Percentiles rank a stretch among this genome's conserved stretches.
These are phyloP conservation scores for Equus przewalskii DNA, from an alignment of 2,113 vertebrate genomes.

Conservation along the genomic window DNA sequence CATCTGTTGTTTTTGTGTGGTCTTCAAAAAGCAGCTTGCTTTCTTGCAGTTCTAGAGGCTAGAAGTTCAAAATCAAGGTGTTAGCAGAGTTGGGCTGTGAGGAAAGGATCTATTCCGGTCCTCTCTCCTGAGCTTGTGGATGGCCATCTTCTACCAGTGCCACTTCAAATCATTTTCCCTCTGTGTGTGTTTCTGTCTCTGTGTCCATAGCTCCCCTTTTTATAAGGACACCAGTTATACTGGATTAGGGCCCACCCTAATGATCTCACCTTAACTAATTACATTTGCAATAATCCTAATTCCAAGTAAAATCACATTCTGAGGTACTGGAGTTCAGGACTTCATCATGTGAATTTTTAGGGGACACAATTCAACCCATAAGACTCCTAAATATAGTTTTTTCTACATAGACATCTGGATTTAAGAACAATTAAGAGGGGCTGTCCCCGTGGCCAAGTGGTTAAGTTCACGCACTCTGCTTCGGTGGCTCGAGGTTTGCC, in stretches of 20 bases:
- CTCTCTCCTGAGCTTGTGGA: not conserved
- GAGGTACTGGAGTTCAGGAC: not conserved
- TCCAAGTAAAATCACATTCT: constrained; percentile 8
- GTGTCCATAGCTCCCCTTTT: not conserved
- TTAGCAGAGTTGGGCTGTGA: not conserved
- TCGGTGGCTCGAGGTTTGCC: too few relatives aligned
- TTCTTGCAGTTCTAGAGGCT: not conserved
- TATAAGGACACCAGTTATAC: not conserved
- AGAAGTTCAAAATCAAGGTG: not conserved
- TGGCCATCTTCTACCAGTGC: not conserved
- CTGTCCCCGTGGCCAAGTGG: too few relatives aligned
- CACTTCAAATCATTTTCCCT: not conserved
- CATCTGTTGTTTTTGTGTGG: not conserved
- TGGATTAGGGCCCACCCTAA: not conserved
- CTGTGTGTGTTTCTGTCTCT: not conserved
- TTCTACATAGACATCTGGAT: not conserved
- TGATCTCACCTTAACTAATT: not conserved
- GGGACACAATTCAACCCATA: constrained; percentile 20
- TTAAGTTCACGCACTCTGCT: too few relatives aligned
- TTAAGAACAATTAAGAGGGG: constrained; percentile 10
- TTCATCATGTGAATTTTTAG: constrained; percentile 16
- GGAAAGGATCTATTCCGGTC: not conserved
- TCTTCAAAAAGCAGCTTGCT: not conserved
- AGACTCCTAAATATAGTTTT: not conserved
- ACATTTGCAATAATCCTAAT: not conserved